Conservation (phyloP, 2,113 vertebrate species). For the Alosa alosa region DNA sequence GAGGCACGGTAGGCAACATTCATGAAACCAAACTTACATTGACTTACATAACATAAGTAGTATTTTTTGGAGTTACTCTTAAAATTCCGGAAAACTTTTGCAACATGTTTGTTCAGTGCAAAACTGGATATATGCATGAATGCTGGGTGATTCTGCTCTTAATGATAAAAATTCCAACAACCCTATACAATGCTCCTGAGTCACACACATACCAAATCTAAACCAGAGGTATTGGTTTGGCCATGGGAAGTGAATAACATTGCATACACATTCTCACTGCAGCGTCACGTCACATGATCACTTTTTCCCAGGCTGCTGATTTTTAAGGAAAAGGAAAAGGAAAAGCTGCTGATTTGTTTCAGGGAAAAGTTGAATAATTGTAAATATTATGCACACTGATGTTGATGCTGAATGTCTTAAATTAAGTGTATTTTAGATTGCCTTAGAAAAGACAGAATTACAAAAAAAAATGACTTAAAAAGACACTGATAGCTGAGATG, state of each 20-base stretch:
- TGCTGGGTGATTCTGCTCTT: not conserved
- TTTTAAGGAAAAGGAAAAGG: not conserved
- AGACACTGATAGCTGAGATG: not conserved
- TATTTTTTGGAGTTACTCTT: too few species aligned
- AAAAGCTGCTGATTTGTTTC: not conserved
- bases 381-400: not conserved
- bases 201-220: not conserved
- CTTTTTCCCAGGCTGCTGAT: not conserved
- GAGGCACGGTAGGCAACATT: too few species aligned
- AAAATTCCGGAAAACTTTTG: not conserved
- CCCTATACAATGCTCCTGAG: not conserved
- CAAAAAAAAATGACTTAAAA: not conserved
- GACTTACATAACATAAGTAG: too few species aligned
- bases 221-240: not conserved
- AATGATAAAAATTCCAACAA: not conserved
- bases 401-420: not conserved
- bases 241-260: not conserved
- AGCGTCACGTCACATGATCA: not conserved
- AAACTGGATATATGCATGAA: not conserved
- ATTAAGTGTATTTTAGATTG: not conserved
- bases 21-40: not conserved
- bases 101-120: not conserved
- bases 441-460: not conserved
- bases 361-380: not conserved
- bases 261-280: not conserved